Evolutionary conservation across 1,140 invertebrate species (phyloP), one percentile per base, ranked within the genome.

Genomic region (Diachasmimorpha longicaudata): DNA sequence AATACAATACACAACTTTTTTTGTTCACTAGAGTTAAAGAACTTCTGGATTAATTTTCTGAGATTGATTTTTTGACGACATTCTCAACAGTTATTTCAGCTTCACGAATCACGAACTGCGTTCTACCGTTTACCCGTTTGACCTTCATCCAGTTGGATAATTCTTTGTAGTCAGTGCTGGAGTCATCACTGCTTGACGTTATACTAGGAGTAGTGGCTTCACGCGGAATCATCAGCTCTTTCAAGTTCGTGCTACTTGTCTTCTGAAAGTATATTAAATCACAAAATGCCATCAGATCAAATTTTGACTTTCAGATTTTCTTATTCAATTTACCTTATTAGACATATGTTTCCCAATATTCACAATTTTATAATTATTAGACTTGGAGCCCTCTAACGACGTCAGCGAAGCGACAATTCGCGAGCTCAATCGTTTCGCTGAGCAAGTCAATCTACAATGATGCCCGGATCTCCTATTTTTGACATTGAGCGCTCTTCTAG

Each of bases 361-460:
- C 23, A 31, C 63, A 48, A 37, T 23, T 76, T 71, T 52, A 44
- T 37, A 48, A 52, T 37, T 71, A 37, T 71, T 76, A 5, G 70
- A 76, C 72, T 71, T 70, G 25, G 69, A 72, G 23, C 70, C 58
- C 21, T 75, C 73, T 63, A 75, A 42, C 0, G 77, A 75, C 4
- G 75, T 76, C 21, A 70, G 72, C 31, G 74, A 75, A 16, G 58
- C 11, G 46, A 71, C 37, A n/a, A 42, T 75, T 1, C 66, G 74
- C 14, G 74, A 73, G 72, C 70, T 78, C 68, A 69, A 78, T 52
- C 70, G 66, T 70, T 75, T 73, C 36, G 73, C 37, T 19, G 75
- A 76, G 46, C 70, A 72, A 9, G 42, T 67, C 1, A 63, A 63
- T 63, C 58, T 23, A 19, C 23, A 63, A 63, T 63, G 23, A 63